Conservation (phyloP, 2,888 invertebrate genomes). For the Coenonympha glycerion region DNA sequence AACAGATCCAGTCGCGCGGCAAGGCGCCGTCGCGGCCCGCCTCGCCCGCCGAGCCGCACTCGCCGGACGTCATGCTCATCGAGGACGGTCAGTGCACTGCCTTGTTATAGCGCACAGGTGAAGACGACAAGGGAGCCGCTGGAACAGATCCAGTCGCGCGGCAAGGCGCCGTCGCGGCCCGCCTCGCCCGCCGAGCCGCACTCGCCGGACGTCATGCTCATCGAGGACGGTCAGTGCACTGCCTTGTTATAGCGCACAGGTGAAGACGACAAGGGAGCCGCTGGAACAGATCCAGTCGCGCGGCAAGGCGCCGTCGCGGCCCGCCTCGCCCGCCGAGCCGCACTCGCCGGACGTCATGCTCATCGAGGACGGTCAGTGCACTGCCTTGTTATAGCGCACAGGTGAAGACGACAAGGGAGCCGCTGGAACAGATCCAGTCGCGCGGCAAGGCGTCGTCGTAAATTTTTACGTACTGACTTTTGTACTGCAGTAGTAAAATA, state of each 20-base stretch:
- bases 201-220: slow-evolving; percentile 64
- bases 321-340: slow-evolving; percentile 38
- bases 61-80: slow-evolving; percentile 66
- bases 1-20: slow-evolving; percentile 80
- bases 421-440: slow-evolving; percentile 84
- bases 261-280: slow-evolving; percentile 83
- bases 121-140: slow-evolving; percentile 85
- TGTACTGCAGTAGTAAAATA: no score
- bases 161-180: slow-evolving; percentile 38
- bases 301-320: slow-evolving; percentile 38
- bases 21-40: slow-evolving; percentile 38
- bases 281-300: slow-evolving; percentile 82
- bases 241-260: no score
- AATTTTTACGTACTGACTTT: no score
- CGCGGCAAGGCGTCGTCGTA: slow-evolving; percentile 52
- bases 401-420: slow-evolving; percentile 82
- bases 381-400: no score
- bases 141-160: slow-evolving; percentile 81
- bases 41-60: slow-evolving; percentile 43
- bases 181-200: slow-evolving; percentile 40
- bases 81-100: slow-evolving; percentile 58
- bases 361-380: slow-evolving; percentile 60
- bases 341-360: slow-evolving; percentile 63
- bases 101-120: no score
- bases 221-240: slow-evolving; percentile 60